Conservation (phyloP, 2,797 vertebrate genomes). For the Erethizon dorsatum region DNA sequence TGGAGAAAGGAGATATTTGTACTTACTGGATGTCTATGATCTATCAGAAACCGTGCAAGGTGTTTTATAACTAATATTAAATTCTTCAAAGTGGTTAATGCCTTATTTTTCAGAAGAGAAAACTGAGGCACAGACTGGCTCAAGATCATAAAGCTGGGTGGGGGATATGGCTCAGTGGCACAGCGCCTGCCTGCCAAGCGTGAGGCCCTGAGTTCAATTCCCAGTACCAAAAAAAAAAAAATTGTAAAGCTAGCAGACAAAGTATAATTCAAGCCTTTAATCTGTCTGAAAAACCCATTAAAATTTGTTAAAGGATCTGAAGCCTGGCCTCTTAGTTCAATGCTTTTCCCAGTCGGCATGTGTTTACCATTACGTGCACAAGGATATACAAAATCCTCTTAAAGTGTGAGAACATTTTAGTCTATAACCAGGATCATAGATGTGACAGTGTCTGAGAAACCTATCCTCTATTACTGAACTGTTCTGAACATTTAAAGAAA, state of each 20-base stretch:
- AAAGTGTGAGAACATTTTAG: neutral
- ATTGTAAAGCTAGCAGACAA: too few relatives aligned
- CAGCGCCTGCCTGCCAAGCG: too few relatives aligned
- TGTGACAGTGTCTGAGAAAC: neutral
- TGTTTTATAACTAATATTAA: constrained; percentile 27
- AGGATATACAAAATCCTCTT: neutral
- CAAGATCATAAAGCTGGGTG: neutral
- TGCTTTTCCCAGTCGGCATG: neutral
- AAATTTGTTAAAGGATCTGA: neutral
- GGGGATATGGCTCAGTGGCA: too few relatives aligned
- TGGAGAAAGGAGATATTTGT: neutral
- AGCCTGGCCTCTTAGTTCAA: neutral
- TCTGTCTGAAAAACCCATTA: neutral
- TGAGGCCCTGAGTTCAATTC: too few relatives aligned
- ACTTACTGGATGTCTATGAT: neutral
- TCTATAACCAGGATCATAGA: neutral
- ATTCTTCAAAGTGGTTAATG: neutral
- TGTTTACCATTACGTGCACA: neutral
- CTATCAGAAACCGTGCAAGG: neutral
- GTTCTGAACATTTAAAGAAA: neutral
- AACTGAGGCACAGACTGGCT: neutral
- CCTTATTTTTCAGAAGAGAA: neutral
- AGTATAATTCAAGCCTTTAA: neutral
- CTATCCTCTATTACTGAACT: constrained; percentile 22
- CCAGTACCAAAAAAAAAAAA: too few relatives aligned